A percentile compares a stretch with the other conserved stretches of the same genome.
Evolutionary conservation across 2,888 invertebrate genomes (phyloP).

Genomic region (Portevinia maculata): DNA sequence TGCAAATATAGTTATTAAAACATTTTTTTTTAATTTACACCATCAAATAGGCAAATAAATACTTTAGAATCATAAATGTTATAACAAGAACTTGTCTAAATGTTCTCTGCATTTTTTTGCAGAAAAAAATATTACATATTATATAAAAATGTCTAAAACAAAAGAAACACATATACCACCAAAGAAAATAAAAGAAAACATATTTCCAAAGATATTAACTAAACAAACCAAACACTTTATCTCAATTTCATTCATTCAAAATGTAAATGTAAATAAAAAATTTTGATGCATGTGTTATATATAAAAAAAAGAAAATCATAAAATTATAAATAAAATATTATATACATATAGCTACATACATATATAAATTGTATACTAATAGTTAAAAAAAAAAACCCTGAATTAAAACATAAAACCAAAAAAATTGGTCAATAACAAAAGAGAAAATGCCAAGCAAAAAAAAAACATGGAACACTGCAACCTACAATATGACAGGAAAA

Average conservation of each 20-base stretch:
- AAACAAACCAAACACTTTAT: slow-evolving; percentile 67
- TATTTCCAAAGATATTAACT: slow-evolving; percentile 58
- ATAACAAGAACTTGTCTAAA: slow-evolving; percentile 53
- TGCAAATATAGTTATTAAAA: not conserved
- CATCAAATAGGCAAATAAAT: slow-evolving; percentile 62
- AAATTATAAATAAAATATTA: slow-evolving; percentile 49
- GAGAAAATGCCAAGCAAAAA: slow-evolving; percentile 26
- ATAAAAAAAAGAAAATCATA: slow-evolving; percentile 16
- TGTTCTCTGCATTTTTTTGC: slow-evolving; percentile 51
- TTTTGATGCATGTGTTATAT: slow-evolving; percentile 65
- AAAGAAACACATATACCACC: slow-evolving; percentile 67
- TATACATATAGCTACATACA: slow-evolving; percentile 35
- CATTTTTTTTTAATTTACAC: slow-evolving; percentile 66
- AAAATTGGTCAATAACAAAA: not conserved
- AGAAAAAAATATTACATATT: slow-evolving; percentile 39
- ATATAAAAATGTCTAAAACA: slow-evolving; percentile 27
- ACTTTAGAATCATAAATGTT: slow-evolving; percentile 46
- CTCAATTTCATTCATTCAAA: slow-evolving; percentile 73
- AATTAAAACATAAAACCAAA: slow-evolving; percentile 44
- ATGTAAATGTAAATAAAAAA: slow-evolving; percentile 73
- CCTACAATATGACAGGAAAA: slow-evolving; percentile 43
- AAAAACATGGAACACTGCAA: slow-evolving; percentile 48
- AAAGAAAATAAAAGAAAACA: slow-evolving; percentile 43
- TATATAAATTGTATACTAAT: slow-evolving; percentile 57
- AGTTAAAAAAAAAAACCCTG: slow-evolving; percentile 41